phyloP scores from a whole-genome alignment of 2,797 vertebrate genomes.

The Paedocypris micromegethes region DNA sequence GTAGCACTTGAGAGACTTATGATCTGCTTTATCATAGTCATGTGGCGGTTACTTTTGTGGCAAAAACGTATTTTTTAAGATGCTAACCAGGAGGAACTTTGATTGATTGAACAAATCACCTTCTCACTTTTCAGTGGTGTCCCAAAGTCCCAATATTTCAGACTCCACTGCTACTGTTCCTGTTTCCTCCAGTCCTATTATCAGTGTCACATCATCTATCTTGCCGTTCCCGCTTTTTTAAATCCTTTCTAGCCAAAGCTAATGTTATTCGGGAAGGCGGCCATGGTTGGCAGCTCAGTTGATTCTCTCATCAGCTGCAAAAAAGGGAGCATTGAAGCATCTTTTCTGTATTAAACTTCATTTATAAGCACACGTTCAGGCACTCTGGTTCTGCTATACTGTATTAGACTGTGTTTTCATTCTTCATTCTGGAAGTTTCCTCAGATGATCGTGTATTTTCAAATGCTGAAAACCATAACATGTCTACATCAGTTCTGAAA shows the following conservation, averaged over 20 bases:
- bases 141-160: conserved; percentile 26
- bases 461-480: conserved; percentile 51
- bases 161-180: conserved; percentile 3
- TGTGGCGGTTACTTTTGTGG: not conserved
- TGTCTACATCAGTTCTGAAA: conserved; percentile 55
- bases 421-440: conserved; percentile 11
- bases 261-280: conserved; percentile 29
- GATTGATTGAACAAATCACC: conserved; percentile 16
- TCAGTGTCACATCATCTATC: conserved; percentile 19
- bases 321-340: not conserved
- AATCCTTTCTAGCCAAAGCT: conserved; percentile 14
- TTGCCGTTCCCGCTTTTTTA: not conserved
- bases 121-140: not conserved
- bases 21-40: conserved; percentile 12
- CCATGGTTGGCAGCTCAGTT: not conserved
- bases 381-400: conserved; percentile 20
- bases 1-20: not conserved
- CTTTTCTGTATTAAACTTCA: conserved; percentile 16
- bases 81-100: conserved; percentile 14
- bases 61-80: conserved; percentile 12
- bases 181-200: conserved; percentile 17
- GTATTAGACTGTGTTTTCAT: conserved; percentile 1
- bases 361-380: conserved; percentile 26
- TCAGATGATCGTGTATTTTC: conserved; percentile 22
- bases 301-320: conserved; percentile 20